These are phyloP conservation scores for Marronus borbonicus DNA, from an alignment of 2,888 invertebrate genomes.

Conservation along the genomic window DNA sequence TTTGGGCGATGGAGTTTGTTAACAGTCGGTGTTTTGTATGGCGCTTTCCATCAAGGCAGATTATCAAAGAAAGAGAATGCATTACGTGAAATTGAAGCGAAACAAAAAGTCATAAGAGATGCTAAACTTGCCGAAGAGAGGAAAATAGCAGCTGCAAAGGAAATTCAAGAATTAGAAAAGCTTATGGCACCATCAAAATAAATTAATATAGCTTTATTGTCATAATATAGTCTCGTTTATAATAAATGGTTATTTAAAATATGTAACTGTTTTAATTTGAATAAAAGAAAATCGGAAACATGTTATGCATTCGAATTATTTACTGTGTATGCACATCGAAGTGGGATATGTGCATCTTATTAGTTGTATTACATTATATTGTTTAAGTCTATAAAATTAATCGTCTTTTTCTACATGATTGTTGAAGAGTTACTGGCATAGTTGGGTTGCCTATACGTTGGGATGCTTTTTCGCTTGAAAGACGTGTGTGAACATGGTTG, in stretches of 20 bases:
- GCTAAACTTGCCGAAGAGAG: conserved; percentile 83
- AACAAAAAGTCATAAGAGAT: conserved; percentile 80
- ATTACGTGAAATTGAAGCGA: conserved; percentile 78
- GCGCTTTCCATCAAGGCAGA: conserved; percentile 81
- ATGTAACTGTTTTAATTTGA: not conserved
- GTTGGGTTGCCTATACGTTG: too few species aligned
- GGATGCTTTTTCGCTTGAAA: not conserved
- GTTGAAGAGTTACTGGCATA: too few species aligned
- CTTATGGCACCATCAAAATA: conserved; percentile 52
- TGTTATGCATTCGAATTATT: not conserved
- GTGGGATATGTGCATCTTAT: too few species aligned
- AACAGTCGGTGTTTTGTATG: conserved; percentile 81
- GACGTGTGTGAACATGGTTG: not conserved
- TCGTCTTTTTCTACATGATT: too few species aligned
- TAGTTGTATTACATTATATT: too few species aligned
- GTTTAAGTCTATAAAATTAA: too few species aligned
- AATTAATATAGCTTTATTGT: conserved; percentile 11
- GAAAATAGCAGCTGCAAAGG: conserved; percentile 74
- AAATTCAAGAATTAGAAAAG: conserved; percentile 67
- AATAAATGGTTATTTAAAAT: conserved; percentile 28
- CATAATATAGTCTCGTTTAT: conserved; percentile 32
- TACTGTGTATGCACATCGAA: too few species aligned
- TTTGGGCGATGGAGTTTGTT: conserved; percentile 88
- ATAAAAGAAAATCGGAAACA: not conserved
- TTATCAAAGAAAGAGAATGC: conserved; percentile 79